A percentile compares a stretch with the other conserved stretches of the same genome.
These are phyloP conservation scores for Eulithis prunata DNA, from an alignment of 2,888 invertebrate genomes.

Conservation along the genomic window DNA sequence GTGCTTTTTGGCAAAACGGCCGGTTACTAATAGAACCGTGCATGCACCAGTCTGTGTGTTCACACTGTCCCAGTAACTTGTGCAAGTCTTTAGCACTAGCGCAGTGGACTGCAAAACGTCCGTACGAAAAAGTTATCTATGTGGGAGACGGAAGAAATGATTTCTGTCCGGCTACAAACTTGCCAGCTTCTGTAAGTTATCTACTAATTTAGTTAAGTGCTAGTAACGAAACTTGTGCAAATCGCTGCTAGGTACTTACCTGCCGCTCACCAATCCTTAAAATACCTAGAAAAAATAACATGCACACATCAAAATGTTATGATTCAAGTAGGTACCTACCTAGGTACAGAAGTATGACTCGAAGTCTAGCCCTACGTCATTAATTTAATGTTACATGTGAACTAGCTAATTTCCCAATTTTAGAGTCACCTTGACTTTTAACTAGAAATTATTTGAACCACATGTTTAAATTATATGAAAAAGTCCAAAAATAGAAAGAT, in stretches of 20 bases:
- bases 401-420: not conserved
- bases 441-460: no score
- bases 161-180: constrained; percentile 65
- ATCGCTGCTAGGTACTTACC: not conserved
- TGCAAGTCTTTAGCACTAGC: constrained; percentile 74
- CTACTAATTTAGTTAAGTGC: no score
- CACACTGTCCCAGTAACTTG: constrained; percentile 68
- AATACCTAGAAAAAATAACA: no score
- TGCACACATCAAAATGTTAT: no score
- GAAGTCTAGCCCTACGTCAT: no score
- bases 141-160: constrained; percentile 74
- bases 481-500: no score
- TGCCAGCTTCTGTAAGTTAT: constrained; percentile 63
- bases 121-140: constrained; percentile 58
- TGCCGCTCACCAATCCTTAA: no score
- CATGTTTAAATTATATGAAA: no score
- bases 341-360: no score
- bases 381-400: not conserved
- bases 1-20: constrained; percentile 67
- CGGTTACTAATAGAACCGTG: constrained; percentile 73
- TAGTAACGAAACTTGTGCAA: not conserved
- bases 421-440: no score
- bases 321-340: no score
- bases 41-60: constrained; percentile 66
- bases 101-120: constrained; percentile 55